phyloP scores from a whole-genome alignment of 2,113 vertebrate genomes.

The Forbesichthys papilliferus region DNA sequence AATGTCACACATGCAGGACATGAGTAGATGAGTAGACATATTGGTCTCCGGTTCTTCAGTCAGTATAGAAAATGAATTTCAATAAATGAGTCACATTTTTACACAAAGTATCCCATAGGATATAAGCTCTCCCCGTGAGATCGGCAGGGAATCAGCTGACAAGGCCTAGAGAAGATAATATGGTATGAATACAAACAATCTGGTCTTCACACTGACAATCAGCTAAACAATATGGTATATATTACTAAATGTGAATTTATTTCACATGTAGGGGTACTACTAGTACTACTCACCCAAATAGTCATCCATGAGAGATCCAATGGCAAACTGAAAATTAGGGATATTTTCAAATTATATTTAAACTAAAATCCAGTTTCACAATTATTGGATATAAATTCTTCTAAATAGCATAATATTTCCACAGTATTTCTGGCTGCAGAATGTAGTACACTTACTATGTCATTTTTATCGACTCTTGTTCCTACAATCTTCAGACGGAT shows the following conservation, averaged over 20 bases:
- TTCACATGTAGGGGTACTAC: too few relatives aligned
- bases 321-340: constrained; percentile 83
- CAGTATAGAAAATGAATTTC: constrained; percentile 41
- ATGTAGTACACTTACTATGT: constrained; percentile 80
- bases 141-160: constrained; percentile 70
- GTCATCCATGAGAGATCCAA: constrained; percentile 93
- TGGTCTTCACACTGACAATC: not conserved
- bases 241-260: too few relatives aligned
- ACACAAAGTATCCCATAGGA: constrained; percentile 11
- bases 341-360: not conserved
- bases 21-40: not conserved
- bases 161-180: constrained; percentile 63
- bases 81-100: constrained; percentile 8
- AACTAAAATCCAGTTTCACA: not conserved
- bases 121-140: constrained; percentile 2
- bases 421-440: not conserved
- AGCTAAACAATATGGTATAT: too few relatives aligned
- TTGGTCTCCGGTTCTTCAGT: not conserved
- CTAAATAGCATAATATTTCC: not conserved
- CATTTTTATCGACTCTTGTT: constrained; percentile 92
- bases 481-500: constrained; percentile 93
- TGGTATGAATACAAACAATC: not conserved
- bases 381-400: not conserved
- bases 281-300: constrained; percentile 82
- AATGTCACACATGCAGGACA: too few relatives aligned